phyloP scores from a whole-genome alignment of 1,140 invertebrate species.

The Heterodera carotae region DNA sequence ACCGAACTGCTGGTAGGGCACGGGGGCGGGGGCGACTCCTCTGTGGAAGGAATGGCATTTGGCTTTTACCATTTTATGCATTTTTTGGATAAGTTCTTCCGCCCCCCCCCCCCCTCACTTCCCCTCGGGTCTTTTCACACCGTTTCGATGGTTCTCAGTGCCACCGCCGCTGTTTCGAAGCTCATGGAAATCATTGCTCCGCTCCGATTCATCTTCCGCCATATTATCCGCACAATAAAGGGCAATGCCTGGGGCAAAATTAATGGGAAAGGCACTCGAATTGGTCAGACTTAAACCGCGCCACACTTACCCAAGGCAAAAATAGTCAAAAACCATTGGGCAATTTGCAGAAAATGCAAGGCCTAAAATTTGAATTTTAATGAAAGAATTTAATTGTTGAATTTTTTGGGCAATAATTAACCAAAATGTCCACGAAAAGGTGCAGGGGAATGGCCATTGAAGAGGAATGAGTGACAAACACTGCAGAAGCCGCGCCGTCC shows the following conservation, averaged over 20 bases:
- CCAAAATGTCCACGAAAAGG: slow-evolving; percentile 27
- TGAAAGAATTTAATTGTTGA: too few relatives aligned
- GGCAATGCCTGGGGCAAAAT: neutral
- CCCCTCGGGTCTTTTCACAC: too few relatives aligned
- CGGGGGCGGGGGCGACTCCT: neutral
- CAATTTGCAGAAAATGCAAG: slow-evolving; percentile 35
- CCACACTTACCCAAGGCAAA: slow-evolving; percentile 9
- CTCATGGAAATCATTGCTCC: slow-evolving; percentile 33
- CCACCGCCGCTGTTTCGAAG: slow-evolving; percentile 2
- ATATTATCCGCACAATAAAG: slow-evolving; percentile 33
- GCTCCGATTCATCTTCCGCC: slow-evolving; percentile 28
- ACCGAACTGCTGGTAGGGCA: neutral
- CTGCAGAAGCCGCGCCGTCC: slow-evolving; percentile 9
- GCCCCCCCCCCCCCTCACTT: too few relatives aligned
- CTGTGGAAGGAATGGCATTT: neutral
- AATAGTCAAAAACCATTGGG: slow-evolving; percentile 34
- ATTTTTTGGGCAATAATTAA: slow-evolving; percentile 1
- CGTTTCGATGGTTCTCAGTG: too few relatives aligned
- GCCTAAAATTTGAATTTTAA: slow-evolving; percentile 20
- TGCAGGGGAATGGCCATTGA: slow-evolving; percentile 17
- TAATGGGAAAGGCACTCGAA: neutral
- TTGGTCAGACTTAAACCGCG: neutral
- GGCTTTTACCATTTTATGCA: neutral
- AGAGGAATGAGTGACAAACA: slow-evolving; percentile 12
- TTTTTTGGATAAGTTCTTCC: neutral